Evolutionary conservation across 1,140 invertebrate genomes (phyloP).

Genomic region (Lepidurus couesii): DNA sequence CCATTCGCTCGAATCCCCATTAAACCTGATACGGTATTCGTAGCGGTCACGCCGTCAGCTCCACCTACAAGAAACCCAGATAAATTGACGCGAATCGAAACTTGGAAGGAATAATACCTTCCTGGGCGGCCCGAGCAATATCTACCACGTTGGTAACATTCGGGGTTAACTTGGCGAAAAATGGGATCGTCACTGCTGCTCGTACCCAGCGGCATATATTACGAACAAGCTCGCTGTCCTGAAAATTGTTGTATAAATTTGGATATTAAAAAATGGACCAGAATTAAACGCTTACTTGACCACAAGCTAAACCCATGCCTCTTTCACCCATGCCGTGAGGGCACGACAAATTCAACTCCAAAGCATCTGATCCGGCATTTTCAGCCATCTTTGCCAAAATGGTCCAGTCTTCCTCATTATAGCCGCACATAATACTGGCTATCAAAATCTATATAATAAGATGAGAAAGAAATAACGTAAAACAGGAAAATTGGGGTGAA

Average conservation of each 20-base stretch:
- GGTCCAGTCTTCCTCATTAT: constrained; percentile 82
- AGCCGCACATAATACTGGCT: constrained; percentile 94
- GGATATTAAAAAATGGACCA: not conserved
- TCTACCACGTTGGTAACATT: constrained; percentile 90
- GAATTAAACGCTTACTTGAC: constrained; percentile 61
- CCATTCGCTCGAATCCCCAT: constrained; percentile 79
- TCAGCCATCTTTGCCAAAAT: constrained; percentile 71
- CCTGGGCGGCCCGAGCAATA: constrained; percentile 83
- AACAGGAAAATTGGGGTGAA: constrained; percentile 27
- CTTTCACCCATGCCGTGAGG: constrained; percentile 98
- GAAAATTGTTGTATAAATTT: constrained; percentile 34
- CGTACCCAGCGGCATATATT: constrained; percentile 88
- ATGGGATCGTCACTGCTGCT: constrained; percentile 80
- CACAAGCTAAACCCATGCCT: constrained; percentile 96
- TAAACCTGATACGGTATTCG: constrained; percentile 85
- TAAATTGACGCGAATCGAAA: not conserved
- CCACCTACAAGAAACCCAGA: constrained; percentile 54
- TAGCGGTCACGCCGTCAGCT: constrained; percentile 91
- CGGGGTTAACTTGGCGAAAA: constrained; percentile 96
- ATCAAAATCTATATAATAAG: constrained; percentile 55
- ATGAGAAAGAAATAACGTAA: not conserved
- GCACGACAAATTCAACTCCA: constrained; percentile 95
- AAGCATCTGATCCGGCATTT: constrained; percentile 80
- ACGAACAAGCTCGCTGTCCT: constrained; percentile 78
- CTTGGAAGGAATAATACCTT: constrained; percentile 54